These are phyloP conservation scores for Sciurus niger DNA, from an alignment of 2,113 vertebrate species.

Conservation along the genomic window DNA sequence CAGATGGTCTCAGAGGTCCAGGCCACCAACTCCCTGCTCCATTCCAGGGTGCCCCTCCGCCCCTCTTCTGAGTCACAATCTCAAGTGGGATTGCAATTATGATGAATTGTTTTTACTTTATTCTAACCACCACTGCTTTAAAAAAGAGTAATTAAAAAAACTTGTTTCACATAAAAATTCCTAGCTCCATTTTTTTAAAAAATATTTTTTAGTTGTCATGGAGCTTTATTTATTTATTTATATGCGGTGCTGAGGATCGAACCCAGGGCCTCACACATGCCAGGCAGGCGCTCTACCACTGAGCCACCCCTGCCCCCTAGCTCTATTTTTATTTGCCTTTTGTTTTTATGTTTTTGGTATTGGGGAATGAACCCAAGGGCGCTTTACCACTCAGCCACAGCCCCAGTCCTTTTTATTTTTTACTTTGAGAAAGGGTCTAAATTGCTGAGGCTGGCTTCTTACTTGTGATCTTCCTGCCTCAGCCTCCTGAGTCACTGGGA, in stretches of 20 bases:
- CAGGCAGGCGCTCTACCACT: too few relatives aligned
- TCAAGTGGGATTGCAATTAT: not conserved
- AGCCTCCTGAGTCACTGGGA: not conserved
- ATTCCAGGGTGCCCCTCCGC: accelerated
- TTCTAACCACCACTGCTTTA: not conserved
- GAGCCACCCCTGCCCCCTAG: not conserved
- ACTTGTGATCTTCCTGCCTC: not conserved
- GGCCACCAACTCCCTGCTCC: not conserved
- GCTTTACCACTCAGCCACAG: not conserved
- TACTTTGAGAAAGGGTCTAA: not conserved
- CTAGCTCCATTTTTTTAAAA: not conserved
- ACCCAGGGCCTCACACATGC: too few relatives aligned
- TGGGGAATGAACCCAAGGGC: not conserved
- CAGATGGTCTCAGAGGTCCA: not conserved
- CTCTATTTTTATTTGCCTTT: slow-evolving; percentile 19
- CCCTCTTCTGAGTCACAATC: not conserved
- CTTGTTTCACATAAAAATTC: not conserved
- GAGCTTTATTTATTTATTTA: too few relatives aligned
- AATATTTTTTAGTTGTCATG: too few relatives aligned
- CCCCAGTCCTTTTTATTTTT: not conserved
- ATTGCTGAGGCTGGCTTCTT: not conserved
- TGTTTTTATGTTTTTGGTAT: not conserved
- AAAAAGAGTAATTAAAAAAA: not conserved
- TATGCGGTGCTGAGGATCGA: too few relatives aligned
- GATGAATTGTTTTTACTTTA: slow-evolving; percentile 1